phyloP scores from a whole-genome alignment of 2,888 invertebrate genomes.

The Noctua janthina region DNA sequence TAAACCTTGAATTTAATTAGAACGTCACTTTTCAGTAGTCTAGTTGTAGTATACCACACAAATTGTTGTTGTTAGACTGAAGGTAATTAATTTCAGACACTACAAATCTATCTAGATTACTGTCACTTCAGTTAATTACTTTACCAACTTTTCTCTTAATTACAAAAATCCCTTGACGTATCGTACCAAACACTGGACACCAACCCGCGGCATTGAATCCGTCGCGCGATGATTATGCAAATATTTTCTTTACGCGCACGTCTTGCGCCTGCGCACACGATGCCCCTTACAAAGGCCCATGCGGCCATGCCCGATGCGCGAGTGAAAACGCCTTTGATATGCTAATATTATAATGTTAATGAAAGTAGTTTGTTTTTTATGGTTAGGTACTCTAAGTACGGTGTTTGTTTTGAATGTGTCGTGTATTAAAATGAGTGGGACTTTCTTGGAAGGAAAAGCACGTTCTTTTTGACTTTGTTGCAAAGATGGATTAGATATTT shows the following conservation, averaged over 20 bases:
- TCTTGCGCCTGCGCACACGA: constrained; percentile 72
- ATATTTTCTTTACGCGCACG: constrained; percentile 76
- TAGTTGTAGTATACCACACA: too few species aligned
- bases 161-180: constrained; percentile 59
- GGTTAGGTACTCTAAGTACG: constrained; percentile 19
- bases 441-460: neutral
- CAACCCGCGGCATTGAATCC: constrained; percentile 70
- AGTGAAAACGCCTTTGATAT: constrained; percentile 79
- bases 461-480: neutral
- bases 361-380: constrained; percentile 63
- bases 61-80: too few species aligned
- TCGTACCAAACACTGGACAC: constrained; percentile 69
- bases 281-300: constrained; percentile 64
- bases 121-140: too few species aligned
- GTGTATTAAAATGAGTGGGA: neutral
- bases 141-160: neutral
- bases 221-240: constrained; percentile 84
- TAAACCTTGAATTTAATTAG: too few species aligned
- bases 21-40: too few species aligned
- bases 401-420: neutral
- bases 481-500: neutral
- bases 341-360: constrained; percentile 73
- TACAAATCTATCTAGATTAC: too few species aligned
- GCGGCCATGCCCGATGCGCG: constrained; percentile 52
- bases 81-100: too few species aligned